phyloP scores from a whole-genome alignment of 2,797 vertebrate genomes.

The Phylloscopus collybita region DNA sequence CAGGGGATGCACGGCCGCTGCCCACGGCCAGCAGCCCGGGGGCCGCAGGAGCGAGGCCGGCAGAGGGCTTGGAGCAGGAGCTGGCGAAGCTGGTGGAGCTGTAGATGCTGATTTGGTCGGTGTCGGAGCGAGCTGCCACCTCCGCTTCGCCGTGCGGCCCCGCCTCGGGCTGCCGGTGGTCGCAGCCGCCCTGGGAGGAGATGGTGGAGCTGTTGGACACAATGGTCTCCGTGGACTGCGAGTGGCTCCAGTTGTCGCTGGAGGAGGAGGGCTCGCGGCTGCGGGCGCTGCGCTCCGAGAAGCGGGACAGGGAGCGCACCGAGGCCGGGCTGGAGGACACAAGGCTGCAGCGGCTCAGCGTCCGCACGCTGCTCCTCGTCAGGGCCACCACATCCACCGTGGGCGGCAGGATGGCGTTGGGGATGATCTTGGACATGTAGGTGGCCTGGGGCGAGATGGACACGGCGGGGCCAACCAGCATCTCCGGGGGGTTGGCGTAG shows the following conservation, averaged over 20 bases:
- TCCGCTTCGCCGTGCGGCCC: neutral
- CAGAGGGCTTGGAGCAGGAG: slow-evolving; percentile 59
- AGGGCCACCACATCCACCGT: slow-evolving; percentile 94
- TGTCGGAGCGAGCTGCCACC: neutral
- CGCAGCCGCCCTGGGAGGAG: slow-evolving; percentile 84
- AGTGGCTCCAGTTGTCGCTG: slow-evolving; percentile 88
- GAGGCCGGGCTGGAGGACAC: slow-evolving; percentile 88
- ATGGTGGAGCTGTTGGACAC: slow-evolving; percentile 88
- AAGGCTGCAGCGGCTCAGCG: slow-evolving; percentile 91
- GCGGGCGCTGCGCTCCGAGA: slow-evolving; percentile 75
- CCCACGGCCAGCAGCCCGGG: neutral
- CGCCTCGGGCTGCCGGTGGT: slow-evolving; percentile 69
- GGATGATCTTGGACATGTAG: slow-evolving; percentile 97
- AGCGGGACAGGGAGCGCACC: slow-evolving; percentile 83
- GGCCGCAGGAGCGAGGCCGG: neutral
- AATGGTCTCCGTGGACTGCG: slow-evolving; percentile 90
- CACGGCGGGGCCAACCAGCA: slow-evolving; percentile 84
- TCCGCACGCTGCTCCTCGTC: slow-evolving; percentile 86
- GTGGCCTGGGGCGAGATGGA: slow-evolving; percentile 94
- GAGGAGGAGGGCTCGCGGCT: slow-evolving; percentile 82
- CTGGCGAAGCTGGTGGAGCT: slow-evolving; percentile 66
- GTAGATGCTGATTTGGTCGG: slow-evolving; percentile 69
- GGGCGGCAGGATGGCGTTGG: slow-evolving; percentile 91
- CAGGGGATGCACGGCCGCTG: slow-evolving; percentile 61
- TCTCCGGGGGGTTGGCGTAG: slow-evolving; percentile 76